Percentiles rank a stretch among this genome's conserved stretches.
These are phyloP conservation scores for Lophura nycthemera DNA, from an alignment of 2,113 vertebrate genomes.

Conservation along the genomic window DNA sequence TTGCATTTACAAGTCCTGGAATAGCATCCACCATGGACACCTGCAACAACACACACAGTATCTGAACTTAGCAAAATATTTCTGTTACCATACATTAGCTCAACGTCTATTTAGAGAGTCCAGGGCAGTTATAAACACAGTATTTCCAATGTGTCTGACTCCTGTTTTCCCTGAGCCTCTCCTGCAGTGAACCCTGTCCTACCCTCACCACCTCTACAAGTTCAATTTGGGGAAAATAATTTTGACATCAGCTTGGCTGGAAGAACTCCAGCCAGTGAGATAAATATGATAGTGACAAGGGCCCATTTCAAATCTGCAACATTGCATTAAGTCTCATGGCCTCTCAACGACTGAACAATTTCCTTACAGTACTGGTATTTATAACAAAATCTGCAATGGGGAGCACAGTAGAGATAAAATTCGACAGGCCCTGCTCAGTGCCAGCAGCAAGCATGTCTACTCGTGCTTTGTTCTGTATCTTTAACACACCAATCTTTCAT, in stretches of 20 bases:
- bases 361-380: neutral
- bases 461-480: neutral
- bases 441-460: neutral
- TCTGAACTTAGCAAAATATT: neutral
- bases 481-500: neutral
- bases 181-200: neutral
- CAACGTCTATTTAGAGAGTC: neutral
- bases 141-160: neutral
- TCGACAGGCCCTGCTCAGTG: neutral
- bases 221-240: neutral
- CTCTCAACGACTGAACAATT: neutral
- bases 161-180: neutral
- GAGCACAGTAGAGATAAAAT: neutral
- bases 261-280: neutral
- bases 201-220: neutral
- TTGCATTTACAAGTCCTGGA: constrained; percentile 90
- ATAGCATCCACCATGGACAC: constrained; percentile 91
- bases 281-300: neutral
- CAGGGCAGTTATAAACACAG: rapidly evolving
- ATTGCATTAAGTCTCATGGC: neutral
- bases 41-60: constrained; percentile 74
- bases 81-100: neutral
- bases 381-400: rapidly evolving
- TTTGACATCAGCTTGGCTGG: neutral
- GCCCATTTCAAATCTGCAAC: neutral